Base-by-base conservation (phyloP, 2,888 invertebrate genomes). In the Pollenia labialis region DNA sequence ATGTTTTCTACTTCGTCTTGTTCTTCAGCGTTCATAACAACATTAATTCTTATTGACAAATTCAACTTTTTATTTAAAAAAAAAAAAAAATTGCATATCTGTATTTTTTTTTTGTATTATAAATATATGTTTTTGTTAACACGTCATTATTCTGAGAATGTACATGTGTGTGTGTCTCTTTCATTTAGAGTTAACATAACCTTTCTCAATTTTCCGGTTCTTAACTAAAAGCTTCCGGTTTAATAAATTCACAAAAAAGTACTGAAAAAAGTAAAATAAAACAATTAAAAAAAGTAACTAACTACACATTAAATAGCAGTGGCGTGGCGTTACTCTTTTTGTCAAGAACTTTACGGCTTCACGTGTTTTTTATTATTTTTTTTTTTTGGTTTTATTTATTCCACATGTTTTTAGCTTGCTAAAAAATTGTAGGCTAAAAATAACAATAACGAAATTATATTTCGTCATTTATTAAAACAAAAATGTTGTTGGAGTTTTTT, bases 201-300 rank as follows among this genome's bases (percentile, higher is more conserved):
- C 87, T 87, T 84, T 87, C 87, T 81, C 87, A 87, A 87, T 84
- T 84, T 87, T 87, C 87, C 87, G 84, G 84, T 87, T 87, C 84
- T 87, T 74, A 81, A 81, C 81, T 84, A 77, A 56, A 64, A 81
- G 81, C 87, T 87, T 87, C 87, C 87, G 84, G 87, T 69, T 87
- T 87, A 84, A 81, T 46, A 80, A 80, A 75, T 68, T 74, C 16
- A 40, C 14, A 64, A 42, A 77, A 46, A 69, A 62, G 54, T 32
- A 32, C 6, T n/a, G 18, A 58, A 68, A 14, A 16, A 60, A 68
- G 1, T 46, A 40, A 75, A 56, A 81, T 4, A 40, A 71, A 76
- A 75, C 16, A 68, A 68, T 60, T 40, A 54, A 64, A 76, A 48
- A 80, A 75, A 54, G 18, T 58, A 82, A 50, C n/a, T 58, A 48